Evolutionary conservation across 2,797 vertebrate genomes (phyloP).

Genomic region (Toxotes lorentzi): DNA sequence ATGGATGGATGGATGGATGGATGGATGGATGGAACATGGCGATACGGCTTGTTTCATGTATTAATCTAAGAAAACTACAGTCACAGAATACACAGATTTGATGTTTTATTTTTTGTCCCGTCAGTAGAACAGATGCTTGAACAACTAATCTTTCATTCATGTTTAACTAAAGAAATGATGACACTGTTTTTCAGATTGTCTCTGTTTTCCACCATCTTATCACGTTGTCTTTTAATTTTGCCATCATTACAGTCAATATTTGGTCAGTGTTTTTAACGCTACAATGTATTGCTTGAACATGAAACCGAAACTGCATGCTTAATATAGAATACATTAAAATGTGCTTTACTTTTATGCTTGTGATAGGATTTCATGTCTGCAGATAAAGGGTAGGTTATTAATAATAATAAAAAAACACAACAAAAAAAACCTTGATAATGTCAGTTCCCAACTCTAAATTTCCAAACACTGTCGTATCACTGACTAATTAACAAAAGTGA

Average conservation of each 20-base stretch:
- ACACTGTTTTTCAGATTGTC: too few species aligned
- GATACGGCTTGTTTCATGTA: not conserved
- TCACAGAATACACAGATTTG: not conserved
- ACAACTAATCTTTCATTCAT: too few species aligned
- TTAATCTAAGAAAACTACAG: not conserved
- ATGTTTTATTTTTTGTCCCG: too few species aligned
- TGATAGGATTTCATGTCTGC: not conserved
- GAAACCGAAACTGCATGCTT: not conserved
- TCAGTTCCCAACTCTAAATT: conserved; percentile 1
- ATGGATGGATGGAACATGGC: too few species aligned
- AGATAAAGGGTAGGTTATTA: not conserved
- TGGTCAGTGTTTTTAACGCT: too few species aligned
- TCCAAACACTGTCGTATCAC: not conserved
- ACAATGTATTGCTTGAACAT: not conserved
- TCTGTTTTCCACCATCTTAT: not conserved
- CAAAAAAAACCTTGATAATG: not conserved
- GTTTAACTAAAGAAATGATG: too few species aligned
- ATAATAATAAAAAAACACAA: not conserved
- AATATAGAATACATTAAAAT: not conserved
- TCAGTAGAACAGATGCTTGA: too few species aligned
- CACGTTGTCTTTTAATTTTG: not conserved
- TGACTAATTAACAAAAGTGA: conserved; percentile 28
- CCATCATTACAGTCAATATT: not conserved
- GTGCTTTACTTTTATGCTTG: not conserved
- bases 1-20: too few species aligned